Evolutionary conservation across 2,113 vertebrate genomes (phyloP).

Genomic region (Herpetotheres cachinnans): DNA sequence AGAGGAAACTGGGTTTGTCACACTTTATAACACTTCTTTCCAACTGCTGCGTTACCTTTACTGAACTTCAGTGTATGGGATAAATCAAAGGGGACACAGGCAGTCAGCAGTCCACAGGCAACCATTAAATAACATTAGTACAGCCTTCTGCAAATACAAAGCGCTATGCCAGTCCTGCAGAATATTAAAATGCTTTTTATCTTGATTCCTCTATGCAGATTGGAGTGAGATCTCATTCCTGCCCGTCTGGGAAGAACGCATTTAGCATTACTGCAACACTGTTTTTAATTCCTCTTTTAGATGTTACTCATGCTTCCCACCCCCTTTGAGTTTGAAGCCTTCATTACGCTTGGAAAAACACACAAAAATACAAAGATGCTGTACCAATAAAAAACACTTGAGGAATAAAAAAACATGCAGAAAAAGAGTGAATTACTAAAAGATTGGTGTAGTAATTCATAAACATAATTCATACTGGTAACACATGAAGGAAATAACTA

Average conservation of each 20-base stretch:
- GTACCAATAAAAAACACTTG: neutral
- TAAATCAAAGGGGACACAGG: constrained; percentile 17
- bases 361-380: neutral
- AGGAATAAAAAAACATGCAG: neutral
- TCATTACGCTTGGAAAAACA: neutral
- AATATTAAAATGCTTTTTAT: neutral
- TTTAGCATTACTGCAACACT: neutral
- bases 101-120: neutral
- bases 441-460: neutral
- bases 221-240: neutral
- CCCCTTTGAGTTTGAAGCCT: neutral
- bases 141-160: neutral
- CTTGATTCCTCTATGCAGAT: neutral
- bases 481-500: neutral
- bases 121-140: neutral
- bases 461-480: neutral
- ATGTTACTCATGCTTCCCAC: neutral
- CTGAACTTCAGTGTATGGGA: neutral
- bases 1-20: constrained; percentile 42
- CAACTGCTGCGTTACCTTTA: neutral
- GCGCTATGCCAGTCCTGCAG: neutral
- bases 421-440: neutral
- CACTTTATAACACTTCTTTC: neutral
- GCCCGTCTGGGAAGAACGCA: neutral
- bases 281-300: neutral